Evolutionary conservation across 2,888 invertebrate species (phyloP).

Genomic region (Uloborus plumipes): DNA sequence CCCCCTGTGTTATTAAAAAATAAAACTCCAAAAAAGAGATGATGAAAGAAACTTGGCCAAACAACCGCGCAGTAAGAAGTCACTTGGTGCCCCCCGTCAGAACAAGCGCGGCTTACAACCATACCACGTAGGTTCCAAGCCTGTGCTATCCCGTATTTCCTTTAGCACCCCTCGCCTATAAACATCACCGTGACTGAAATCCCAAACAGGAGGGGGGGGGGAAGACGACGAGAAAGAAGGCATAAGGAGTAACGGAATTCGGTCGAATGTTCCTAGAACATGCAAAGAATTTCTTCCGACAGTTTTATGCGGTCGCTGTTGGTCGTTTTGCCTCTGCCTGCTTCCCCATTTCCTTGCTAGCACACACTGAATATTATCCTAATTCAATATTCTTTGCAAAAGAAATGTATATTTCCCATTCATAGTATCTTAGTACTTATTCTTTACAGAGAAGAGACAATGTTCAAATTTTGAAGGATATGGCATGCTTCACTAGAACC

Average conservation of each 20-base stretch:
- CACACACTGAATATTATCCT: too few species aligned
- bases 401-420: too few species aligned
- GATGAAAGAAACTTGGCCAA: conserved; percentile 12
- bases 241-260: conserved; percentile 5
- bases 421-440: too few species aligned
- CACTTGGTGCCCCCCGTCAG: conserved; percentile 17
- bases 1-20: conserved; percentile 16
- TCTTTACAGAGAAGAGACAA: too few species aligned
- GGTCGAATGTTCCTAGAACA: conserved; percentile 18
- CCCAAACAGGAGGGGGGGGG: conserved; percentile 4
- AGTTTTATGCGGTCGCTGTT: too few species aligned
- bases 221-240: conserved; percentile 11
- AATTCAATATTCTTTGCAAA: too few species aligned
- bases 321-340: too few species aligned
- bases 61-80: conserved; percentile 39
- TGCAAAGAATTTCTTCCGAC: conserved; percentile 4
- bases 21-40: background rate
- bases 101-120: conserved; percentile 33
- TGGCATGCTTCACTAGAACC: too few species aligned
- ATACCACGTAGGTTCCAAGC: conserved; percentile 16
- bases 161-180: conserved; percentile 7
- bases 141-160: conserved; percentile 3
- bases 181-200: conserved; percentile 37
- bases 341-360: too few species aligned
- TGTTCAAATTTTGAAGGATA: too few species aligned